These are phyloP conservation scores for Drosophila picticornis DNA, from an alignment of 2,888 invertebrate species.

Conservation along the genomic window DNA sequence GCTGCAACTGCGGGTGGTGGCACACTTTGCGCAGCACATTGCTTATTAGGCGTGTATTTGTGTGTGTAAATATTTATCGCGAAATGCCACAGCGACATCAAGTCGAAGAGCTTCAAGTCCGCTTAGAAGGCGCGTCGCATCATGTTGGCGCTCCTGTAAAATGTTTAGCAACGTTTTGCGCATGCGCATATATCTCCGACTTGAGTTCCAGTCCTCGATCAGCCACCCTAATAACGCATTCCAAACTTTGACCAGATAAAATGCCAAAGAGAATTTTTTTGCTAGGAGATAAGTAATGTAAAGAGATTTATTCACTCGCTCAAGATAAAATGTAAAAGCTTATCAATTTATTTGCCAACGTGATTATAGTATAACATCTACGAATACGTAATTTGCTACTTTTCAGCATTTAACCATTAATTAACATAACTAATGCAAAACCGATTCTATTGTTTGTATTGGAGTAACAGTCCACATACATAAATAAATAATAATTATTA, in stretches of 20 bases:
- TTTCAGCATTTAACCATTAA: slow-evolving; percentile 10
- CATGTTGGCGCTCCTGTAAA: slow-evolving; percentile 61
- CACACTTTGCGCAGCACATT: slow-evolving; percentile 71
- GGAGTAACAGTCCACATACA: neutral
- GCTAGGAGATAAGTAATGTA: neutral
- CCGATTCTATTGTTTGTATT: neutral
- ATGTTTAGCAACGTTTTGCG: slow-evolving; percentile 53
- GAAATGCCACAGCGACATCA: slow-evolving; percentile 59
- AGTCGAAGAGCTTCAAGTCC: slow-evolving; percentile 35
- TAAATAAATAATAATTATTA: neutral
- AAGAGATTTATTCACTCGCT: neutral
- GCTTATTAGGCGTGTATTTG: slow-evolving; percentile 75
- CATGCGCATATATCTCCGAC: slow-evolving; percentile 26
- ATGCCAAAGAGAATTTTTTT: neutral
- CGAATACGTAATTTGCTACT: slow-evolving; percentile 33
- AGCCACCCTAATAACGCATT: neutral
- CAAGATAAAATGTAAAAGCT: slow-evolving; percentile 15
- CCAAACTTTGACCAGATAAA: neutral
- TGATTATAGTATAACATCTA: slow-evolving; percentile 2
- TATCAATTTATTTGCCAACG: slow-evolving; percentile 15
- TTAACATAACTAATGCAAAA: slow-evolving; percentile 1
- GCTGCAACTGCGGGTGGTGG: slow-evolving; percentile 51
- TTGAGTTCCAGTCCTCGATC: slow-evolving; percentile 9
- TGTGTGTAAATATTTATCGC: slow-evolving; percentile 75
- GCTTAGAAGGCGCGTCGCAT: slow-evolving; percentile 19